A percentile compares a stretch with the other conserved stretches of the same genome.
phyloP scores from a whole-genome alignment of 2,888 invertebrate species.

The Charanyca ferruginea region DNA sequence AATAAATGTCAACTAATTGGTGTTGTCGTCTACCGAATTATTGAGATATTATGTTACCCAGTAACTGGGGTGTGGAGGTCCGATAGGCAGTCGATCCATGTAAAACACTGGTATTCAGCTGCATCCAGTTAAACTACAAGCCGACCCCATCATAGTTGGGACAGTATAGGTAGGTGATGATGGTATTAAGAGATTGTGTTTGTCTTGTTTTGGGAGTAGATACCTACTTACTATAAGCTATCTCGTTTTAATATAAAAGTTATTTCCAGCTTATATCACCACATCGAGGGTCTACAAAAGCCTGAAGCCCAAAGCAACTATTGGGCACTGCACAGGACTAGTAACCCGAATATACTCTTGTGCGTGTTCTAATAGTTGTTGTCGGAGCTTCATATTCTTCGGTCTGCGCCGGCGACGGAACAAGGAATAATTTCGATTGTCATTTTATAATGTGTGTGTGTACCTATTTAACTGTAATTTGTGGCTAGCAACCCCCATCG shows the following conservation, averaged over 20 bases:
- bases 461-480: constrained; percentile 27
- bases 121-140: too few relatives aligned
- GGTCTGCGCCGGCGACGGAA: constrained; percentile 57
- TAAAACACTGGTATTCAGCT: too few relatives aligned
- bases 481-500: constrained; percentile 42
- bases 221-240: too few relatives aligned
- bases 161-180: too few relatives aligned
- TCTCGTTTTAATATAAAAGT: constrained; percentile 2
- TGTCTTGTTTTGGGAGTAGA: too few relatives aligned
- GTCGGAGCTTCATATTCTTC: constrained; percentile 93
- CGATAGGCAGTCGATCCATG: too few relatives aligned
- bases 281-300: constrained; percentile 49
- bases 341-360: constrained; percentile 96
- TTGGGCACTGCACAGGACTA: constrained; percentile 99
- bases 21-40: too few relatives aligned
- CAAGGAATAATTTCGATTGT: constrained; percentile 21
- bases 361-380: constrained; percentile 99
- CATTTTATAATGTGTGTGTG: constrained; percentile 32
- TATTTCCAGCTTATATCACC: constrained; percentile 48
- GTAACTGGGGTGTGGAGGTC: too few relatives aligned
- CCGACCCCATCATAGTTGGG: too few relatives aligned
- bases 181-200: too few relatives aligned
- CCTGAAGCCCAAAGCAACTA: constrained; percentile 97
- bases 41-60: too few relatives aligned
- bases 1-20: too few relatives aligned